Evolutionary conservation across 2,113 vertebrate species (phyloP), one percentile per base, ranked within the genome.

Genomic region (Myotis yumanensis): DNA sequence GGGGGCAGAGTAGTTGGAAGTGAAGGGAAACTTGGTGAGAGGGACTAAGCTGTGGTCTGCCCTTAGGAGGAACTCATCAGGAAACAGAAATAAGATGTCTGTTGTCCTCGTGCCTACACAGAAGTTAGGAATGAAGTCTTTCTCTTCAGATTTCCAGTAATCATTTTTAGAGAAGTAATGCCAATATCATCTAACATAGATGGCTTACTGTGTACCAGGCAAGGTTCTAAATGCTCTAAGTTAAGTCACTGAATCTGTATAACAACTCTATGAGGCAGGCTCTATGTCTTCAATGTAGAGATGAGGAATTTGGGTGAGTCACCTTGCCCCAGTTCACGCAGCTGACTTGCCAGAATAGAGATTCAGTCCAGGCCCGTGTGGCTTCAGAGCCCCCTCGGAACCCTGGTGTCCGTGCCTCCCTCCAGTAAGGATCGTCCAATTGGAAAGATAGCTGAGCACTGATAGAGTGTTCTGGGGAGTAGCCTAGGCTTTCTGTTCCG

Each of bases 271-370:
- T 25, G 35, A 91, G 40, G 48, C 52, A 71, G 68, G 35, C 48
- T 71, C 15, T 64, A 2, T 66, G 32, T 57, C 48, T 89, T 89
- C 79, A 89, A 75, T 96, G 66, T 91, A 64, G 23, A 46, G 43
- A 22, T 64, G 80, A 81, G 37, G 80, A 95, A n/a, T 93, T 82
- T 79, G 69, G 52, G 54, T 73, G 73, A 51, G 68, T 79, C 32
- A 16, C 0, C 59, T 93, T 54, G 32, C 40, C 68, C 35, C 71
- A 6, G 69, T 69, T 90, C 51, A 94, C 12, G 62, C 3, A 25
- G 30, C 35, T n/a, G 32, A 66, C 17, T 20, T 62, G 66, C 43
- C 86, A 77, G 66, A 82, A 48, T 22, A 0, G 0, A 51, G 69
- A 69, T 48, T 64, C 81, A 52, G 17, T 59, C 51, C 32, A 46